Evolutionary conservation across 2,797 vertebrate species (phyloP).

Genomic region (Pangasius djambal): DNA sequence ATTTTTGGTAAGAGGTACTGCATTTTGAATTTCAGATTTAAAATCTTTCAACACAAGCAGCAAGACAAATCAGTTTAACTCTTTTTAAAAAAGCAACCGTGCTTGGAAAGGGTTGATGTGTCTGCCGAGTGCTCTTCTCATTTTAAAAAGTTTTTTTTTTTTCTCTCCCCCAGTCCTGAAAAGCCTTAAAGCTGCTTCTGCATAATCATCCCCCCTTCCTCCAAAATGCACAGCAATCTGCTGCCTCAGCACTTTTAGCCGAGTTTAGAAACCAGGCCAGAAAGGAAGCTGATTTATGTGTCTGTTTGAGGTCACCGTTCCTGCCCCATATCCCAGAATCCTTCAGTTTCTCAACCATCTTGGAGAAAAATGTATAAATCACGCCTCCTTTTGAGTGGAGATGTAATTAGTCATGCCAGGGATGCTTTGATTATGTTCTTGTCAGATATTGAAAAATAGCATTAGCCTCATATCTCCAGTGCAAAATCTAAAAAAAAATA

Average conservation of each 20-base stretch:
- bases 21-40: background rate
- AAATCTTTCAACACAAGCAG: background rate
- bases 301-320: background rate
- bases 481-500: background rate
- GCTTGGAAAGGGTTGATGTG: background rate
- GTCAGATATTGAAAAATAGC: background rate
- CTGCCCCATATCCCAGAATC: background rate
- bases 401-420: background rate
- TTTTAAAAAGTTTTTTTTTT: background rate
- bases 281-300: constrained; percentile 45
- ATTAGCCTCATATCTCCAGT: background rate
- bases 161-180: background rate
- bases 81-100: background rate
- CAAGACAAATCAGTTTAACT: background rate
- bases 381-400: background rate
- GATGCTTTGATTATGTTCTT: background rate
- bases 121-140: background rate
- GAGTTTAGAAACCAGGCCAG: constrained; percentile 30
- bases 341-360: background rate
- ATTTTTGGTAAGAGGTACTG: background rate
- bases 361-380: background rate
- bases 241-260: constrained; percentile 16
- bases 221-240: background rate
- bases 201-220: background rate
- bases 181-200: background rate